These are phyloP conservation scores for Callopanchax toddi DNA, from an alignment of 2,113 vertebrate species.

Conservation along the genomic window DNA sequence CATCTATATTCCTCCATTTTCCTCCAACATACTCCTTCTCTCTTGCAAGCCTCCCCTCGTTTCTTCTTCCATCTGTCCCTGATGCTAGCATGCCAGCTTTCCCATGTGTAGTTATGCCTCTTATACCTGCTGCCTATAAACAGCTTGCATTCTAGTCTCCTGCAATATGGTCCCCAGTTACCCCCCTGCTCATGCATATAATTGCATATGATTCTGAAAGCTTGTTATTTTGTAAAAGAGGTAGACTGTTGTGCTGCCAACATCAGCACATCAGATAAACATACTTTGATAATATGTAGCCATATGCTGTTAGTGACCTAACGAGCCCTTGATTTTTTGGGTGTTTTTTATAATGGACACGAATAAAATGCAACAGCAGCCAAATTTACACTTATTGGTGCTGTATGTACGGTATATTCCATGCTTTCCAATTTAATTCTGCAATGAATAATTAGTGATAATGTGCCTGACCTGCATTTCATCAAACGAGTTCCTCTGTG, in stretches of 20 bases:
- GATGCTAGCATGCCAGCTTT: constrained; percentile 58
- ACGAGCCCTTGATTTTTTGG: background rate
- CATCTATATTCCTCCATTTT: constrained; percentile 49
- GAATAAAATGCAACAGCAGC: constrained; percentile 35
- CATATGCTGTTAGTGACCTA: constrained; percentile 19
- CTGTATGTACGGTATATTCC: constrained; percentile 40
- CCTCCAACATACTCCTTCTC: constrained; percentile 49
- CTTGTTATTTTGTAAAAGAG: constrained; percentile 50
- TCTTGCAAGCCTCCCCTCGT: constrained; percentile 44
- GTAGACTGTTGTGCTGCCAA: constrained; percentile 9
- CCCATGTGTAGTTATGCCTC: constrained; percentile 68
- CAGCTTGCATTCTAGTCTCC: constrained; percentile 61
- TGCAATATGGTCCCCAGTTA: constrained; percentile 64
- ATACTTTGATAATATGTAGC: constrained; percentile 6
- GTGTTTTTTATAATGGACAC: constrained; percentile 25
- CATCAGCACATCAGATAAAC: constrained; percentile 22
- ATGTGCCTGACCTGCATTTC: constrained; percentile 59
- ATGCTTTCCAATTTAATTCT: constrained; percentile 23
- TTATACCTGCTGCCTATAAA: constrained; percentile 64
- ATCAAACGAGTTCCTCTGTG: constrained; percentile 15
- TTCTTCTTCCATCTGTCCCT: constrained; percentile 72
- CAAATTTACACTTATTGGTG: constrained; percentile 18
- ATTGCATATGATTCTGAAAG: constrained; percentile 42
- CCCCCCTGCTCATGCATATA: constrained; percentile 42
- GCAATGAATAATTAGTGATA: constrained; percentile 62